phyloP scores from a whole-genome alignment of 2,113 vertebrate species.

The Parus major region DNA sequence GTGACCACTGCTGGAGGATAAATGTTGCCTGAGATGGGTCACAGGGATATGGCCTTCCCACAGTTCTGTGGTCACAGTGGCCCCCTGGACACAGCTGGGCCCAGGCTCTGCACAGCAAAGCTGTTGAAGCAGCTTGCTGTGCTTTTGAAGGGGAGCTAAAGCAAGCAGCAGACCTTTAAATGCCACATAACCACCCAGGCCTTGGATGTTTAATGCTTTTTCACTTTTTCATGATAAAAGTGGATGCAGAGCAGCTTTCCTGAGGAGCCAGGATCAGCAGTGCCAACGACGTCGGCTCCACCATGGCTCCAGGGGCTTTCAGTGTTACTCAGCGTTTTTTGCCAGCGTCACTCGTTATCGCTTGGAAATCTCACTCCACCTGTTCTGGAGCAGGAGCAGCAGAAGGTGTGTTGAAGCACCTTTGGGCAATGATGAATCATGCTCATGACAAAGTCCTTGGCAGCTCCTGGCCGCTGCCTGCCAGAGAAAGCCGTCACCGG shows the following conservation, averaged over 20 bases:
- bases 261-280: background rate
- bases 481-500: accelerated
- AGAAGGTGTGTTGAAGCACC: constrained; percentile 1
- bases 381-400: constrained; percentile 1
- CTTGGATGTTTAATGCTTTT: background rate
- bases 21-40: accelerated
- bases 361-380: background rate
- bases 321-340: background rate
- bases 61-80: background rate
- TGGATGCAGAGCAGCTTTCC: background rate
- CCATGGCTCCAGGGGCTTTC: accelerated
- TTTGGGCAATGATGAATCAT: background rate
- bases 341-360: background rate
- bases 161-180: background rate
- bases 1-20: background rate
- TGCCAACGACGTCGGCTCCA: background rate
- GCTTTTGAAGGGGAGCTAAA: background rate
- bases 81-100: background rate
- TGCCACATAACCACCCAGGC: accelerated
- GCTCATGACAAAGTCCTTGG: background rate
- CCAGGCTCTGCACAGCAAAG: background rate
- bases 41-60: background rate
- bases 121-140: background rate
- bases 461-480: background rate
- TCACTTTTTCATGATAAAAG: background rate